Base-by-base conservation (phyloP, 2,888 invertebrate species). In the Nomada lathburiana region DNA sequence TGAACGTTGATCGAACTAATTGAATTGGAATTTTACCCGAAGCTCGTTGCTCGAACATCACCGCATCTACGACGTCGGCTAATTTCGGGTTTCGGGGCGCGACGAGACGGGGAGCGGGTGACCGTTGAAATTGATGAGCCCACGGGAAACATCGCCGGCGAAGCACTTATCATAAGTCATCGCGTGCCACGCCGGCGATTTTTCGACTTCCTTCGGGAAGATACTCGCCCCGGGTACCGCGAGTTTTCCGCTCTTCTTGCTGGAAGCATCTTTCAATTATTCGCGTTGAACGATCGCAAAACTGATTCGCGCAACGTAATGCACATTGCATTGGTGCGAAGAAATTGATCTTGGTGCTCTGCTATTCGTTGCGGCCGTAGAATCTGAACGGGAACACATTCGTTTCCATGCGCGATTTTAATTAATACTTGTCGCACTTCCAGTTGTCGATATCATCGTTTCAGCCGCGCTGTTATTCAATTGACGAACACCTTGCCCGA, bases 81-180 rank as follows among this genome's bases (percentile, higher is more conserved):
- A 67, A 70, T 55, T 67, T 76, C 76, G 57, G 74, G 69, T 64
- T 23, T 29, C 50, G 72, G 79, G 75, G 60, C 74, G 60, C 60
- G 76, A 77, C 57, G 70, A 78, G 76, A 80, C 80, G 79, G 64
- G n/a, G n/a, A n/a, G n/a, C n/a, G 76, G 84, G 76, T 70, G 83
- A 80, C 80, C 79, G 88, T 80, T 87, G 68, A 86, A 87, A 87
- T 87, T 87, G 87, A 87, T 87, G 87, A 87, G 86, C 85, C 77
- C 72, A 57, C 70, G 82, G 82, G 82, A n/a, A 86, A 85, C 85
- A 86, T 86, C 87, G 73, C 62, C 75, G 63, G 72, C 80, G 68
- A 86, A 77, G 87, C 88, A 88, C 84, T 87, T 87, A 84, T 87
- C 87, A 88, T 87, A 87, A 87, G 87, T 87, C 87, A 87, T 82